Evolutionary conservation across 2,113 vertebrate species (phyloP).

Genomic region (Motacilla alba): DNA sequence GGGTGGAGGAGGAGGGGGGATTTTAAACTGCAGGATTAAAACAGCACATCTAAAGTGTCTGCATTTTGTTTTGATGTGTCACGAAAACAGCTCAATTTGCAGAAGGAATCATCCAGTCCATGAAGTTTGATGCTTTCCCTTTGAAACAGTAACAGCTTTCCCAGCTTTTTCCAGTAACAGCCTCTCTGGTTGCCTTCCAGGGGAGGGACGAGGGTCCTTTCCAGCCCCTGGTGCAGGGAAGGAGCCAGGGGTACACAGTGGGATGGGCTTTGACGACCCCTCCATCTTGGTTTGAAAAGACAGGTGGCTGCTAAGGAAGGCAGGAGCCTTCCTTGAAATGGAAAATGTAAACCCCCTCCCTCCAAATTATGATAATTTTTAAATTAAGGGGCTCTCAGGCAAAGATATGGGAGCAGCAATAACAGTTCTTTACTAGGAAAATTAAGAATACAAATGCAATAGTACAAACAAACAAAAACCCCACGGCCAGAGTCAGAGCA

Average conservation of each 20-base stretch:
- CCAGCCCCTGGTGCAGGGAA: background rate
- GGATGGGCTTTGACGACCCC: background rate
- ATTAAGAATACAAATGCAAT: no score
- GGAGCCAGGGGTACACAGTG: rapidly evolving
- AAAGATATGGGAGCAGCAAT: background rate
- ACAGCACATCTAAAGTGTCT: background rate
- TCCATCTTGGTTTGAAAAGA: background rate
- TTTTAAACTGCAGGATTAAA: background rate
- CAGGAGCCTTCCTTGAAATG: background rate
- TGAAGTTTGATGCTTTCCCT: background rate
- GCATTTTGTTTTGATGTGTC: background rate
- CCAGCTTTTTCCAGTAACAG: background rate
- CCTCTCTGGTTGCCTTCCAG: background rate
- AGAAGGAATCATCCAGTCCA: background rate
- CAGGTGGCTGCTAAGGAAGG: background rate
- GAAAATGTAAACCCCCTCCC: background rate
- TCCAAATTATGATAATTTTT: background rate
- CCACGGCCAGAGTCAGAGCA: no score
- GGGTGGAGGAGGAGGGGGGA: background rate
- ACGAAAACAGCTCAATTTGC: background rate
- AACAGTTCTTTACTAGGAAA: background rate
- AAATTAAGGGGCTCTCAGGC: background rate
- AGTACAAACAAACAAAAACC: no score
- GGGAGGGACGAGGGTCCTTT: background rate
- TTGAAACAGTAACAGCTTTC: background rate